Conservation (phyloP, 2,113 vertebrate species). For the Rhea americana region DNA sequence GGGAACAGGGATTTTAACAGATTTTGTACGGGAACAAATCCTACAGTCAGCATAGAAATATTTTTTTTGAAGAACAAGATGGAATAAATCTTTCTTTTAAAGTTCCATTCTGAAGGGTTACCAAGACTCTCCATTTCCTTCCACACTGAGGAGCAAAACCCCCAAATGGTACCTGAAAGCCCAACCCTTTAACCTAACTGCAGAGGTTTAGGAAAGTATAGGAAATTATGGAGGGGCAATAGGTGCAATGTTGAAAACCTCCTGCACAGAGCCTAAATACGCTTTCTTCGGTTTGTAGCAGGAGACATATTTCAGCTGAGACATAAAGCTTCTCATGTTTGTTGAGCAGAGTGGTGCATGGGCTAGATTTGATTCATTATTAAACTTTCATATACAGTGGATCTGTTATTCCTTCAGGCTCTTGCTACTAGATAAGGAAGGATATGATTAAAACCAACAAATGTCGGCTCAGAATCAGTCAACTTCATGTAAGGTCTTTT, state of each 20-base stretch:
- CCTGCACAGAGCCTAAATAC: neutral
- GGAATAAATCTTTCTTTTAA: neutral
- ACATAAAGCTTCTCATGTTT: neutral
- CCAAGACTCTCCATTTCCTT: neutral
- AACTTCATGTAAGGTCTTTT: neutral
- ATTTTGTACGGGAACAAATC: neutral
- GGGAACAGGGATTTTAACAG: neutral
- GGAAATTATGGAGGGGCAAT: neutral
- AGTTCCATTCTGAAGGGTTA: neutral
- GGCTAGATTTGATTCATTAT: neutral
- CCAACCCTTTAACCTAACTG: neutral
- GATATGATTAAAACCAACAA: neutral
- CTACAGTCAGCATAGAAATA: neutral
- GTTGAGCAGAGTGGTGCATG: neutral
- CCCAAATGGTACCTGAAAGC: neutral
- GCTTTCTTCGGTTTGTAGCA: neutral
- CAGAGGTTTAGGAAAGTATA: neutral
- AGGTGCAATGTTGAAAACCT: neutral
- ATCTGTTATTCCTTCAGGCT: slow-evolving; percentile 3
- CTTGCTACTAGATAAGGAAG: neutral
- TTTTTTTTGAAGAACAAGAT: neutral
- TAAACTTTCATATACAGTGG: neutral
- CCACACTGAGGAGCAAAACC: rapidly evolving
- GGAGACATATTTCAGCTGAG: neutral
- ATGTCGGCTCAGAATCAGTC: neutral